Evolutionary conservation across 2,797 vertebrate genomes (phyloP).

Genomic region (Numenius phaeopus): DNA sequence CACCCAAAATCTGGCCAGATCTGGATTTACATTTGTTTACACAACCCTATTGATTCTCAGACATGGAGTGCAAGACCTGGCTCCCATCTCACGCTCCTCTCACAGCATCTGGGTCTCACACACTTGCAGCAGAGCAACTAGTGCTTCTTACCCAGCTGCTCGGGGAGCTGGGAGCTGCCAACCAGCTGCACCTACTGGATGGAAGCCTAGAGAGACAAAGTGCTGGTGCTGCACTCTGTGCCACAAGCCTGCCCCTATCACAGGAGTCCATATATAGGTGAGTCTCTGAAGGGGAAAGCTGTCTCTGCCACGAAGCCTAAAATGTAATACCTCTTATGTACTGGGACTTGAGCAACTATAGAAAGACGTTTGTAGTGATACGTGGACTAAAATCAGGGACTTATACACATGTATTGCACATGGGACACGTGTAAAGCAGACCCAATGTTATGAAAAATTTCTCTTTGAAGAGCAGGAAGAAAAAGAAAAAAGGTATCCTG

Average conservation of each 20-base stretch:
- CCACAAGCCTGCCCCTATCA: not conserved
- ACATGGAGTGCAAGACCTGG: not conserved
- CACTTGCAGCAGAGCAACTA: not conserved
- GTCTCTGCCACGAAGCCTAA: not conserved
- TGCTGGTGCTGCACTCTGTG: not conserved
- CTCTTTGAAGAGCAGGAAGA: not conserved
- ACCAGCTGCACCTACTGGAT: conserved; percentile 14
- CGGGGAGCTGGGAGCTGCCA: not conserved
- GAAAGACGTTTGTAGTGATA: not conserved
- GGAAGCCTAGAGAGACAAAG: not conserved
- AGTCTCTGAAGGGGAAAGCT: not conserved
- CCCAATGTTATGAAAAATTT: not conserved
- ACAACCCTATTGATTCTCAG: not conserved
- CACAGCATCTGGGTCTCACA: not conserved
- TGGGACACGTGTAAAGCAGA: not conserved
- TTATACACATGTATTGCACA: not conserved
- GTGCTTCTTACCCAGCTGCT: not conserved
- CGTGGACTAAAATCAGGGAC: not conserved
- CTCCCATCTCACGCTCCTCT: not conserved
- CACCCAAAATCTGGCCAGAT: not conserved
- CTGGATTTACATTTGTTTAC: not conserved
- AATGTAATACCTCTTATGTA: not conserved
- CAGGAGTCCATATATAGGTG: not conserved
- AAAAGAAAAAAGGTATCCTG: not conserved
- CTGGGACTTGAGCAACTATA: not conserved